Base-by-base conservation (phyloP, 2,888 invertebrate species). In the Trichopria drosophilae region DNA sequence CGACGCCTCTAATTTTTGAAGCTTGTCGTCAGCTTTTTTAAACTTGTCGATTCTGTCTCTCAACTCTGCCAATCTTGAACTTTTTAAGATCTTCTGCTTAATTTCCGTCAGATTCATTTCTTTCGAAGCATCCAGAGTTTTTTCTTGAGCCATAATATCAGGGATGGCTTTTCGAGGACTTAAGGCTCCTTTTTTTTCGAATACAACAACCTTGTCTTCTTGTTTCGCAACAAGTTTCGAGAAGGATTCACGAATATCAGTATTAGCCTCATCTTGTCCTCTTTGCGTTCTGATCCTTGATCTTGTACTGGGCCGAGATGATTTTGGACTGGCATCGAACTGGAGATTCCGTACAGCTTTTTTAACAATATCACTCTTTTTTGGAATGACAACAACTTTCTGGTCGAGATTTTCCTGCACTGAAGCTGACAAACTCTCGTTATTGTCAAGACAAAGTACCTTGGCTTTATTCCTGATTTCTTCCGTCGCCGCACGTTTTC, bases 401-500 rank as follows among this genome's bases (percentile, higher is more conserved):
- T n/a, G n/a, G n/a, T n/a, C n/a, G n/a, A n/a, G n/a, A n/a, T n/a
- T n/a, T n/a, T n/a, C n/a, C n/a, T n/a, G n/a, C n/a, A n/a, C n/a
- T n/a, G n/a, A n/a, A n/a, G n/a, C n/a, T n/a, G n/a, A n/a, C n/a
- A n/a, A n/a, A n/a, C 73, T 84, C 84, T 70, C 73, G 81, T 72
- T 82, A 79, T 44, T 78, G 69, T 74, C 78, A 71, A 67, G 76
- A 63, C 65, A 77, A 69, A 71, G 75, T 71, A 71, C 76, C 72
- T 76, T 77, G 9, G 71, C 55, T 55, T 73, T 70, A 52, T 59
- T 62, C 55, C 78, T 76, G 45, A 78, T 68, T 68, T 89, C 88
- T 41, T 88, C 88, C 6, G 78, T 73, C n/a, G 85, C 86, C 51
- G 83, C 80, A 64, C 90, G 82, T 77, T 90, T 90, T 68, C 89